phyloP scores from a whole-genome alignment of 1,140 invertebrate species.

The Bombus superbus region DNA sequence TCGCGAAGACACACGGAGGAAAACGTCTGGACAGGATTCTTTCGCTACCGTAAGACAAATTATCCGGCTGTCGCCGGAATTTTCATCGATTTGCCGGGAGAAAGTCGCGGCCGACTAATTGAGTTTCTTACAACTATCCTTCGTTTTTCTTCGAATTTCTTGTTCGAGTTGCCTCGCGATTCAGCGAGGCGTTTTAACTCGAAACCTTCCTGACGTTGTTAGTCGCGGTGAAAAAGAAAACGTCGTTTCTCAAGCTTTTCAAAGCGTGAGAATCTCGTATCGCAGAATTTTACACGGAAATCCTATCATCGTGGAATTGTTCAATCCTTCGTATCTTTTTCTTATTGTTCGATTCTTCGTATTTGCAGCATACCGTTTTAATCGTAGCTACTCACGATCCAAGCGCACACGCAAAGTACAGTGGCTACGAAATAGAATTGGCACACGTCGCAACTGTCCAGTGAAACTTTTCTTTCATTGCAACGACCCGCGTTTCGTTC shows the following conservation, averaged over 20 bases:
- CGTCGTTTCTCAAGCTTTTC: not conserved
- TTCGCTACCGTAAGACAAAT: conserved; percentile 30
- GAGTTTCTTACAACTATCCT: not conserved
- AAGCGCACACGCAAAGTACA: too few relatives aligned
- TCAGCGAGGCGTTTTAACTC: not conserved
- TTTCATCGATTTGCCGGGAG: not conserved
- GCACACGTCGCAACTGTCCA: too few relatives aligned
- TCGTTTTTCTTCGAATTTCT: not conserved
- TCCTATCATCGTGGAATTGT: too few relatives aligned
- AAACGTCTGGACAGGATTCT: not conserved
- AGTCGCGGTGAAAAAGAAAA: not conserved
- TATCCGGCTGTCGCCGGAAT: not conserved
- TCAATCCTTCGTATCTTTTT: too few relatives aligned
- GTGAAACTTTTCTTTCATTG: too few relatives aligned
- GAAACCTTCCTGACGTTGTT: not conserved
- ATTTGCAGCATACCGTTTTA: too few relatives aligned
- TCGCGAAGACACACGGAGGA: not conserved
- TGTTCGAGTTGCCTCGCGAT: too few relatives aligned
- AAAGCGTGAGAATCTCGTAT: not conserved
- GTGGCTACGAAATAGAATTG: too few relatives aligned
- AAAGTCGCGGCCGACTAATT: conserved; percentile 24
- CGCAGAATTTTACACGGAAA: too few relatives aligned
- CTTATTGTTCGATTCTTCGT: too few relatives aligned
- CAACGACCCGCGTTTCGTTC: too few relatives aligned
- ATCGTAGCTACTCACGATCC: too few relatives aligned